Percentiles rank a stretch among this genome's conserved stretches.
These are phyloP conservation scores for Panthera uncia DNA, from an alignment of 2,113 vertebrate genomes.

Conservation along the genomic window DNA sequence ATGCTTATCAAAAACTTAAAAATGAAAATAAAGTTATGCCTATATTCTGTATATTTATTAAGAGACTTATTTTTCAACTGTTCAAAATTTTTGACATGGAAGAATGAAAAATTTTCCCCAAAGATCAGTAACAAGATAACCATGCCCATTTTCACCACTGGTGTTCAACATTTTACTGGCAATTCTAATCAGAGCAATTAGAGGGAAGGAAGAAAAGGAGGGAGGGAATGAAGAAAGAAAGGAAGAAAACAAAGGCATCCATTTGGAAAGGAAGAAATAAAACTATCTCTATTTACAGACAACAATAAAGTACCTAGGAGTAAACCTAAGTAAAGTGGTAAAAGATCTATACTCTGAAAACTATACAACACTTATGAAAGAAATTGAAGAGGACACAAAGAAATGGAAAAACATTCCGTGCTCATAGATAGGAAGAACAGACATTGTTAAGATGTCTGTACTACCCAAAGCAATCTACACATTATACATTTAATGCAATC, in stretches of 20 bases:
- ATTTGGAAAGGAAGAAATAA: background rate
- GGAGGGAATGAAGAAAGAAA: background rate
- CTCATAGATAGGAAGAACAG: too few relatives aligned
- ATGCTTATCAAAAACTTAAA: background rate
- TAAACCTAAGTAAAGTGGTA: too few relatives aligned
- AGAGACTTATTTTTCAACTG: background rate
- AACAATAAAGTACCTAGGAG: background rate
- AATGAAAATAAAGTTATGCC: background rate
- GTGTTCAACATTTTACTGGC: background rate
- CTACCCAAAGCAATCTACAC: too few relatives aligned
- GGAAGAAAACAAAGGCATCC: background rate
- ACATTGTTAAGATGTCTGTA: too few relatives aligned
- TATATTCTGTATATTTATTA: background rate
- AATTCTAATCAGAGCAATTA: background rate
- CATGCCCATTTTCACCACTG: background rate
- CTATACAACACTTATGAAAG: too few relatives aligned
- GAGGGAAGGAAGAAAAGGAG: background rate
- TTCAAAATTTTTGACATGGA: background rate
- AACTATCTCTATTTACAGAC: background rate
- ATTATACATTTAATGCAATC: too few relatives aligned
- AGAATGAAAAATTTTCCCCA: background rate
- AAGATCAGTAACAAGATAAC: background rate
- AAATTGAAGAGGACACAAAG: too few relatives aligned
- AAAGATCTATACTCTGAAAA: too few relatives aligned
- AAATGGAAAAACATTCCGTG: too few relatives aligned